Conservation (phyloP, 2,888 invertebrate genomes). For the Scrobipalpa atriplicella region DNA sequence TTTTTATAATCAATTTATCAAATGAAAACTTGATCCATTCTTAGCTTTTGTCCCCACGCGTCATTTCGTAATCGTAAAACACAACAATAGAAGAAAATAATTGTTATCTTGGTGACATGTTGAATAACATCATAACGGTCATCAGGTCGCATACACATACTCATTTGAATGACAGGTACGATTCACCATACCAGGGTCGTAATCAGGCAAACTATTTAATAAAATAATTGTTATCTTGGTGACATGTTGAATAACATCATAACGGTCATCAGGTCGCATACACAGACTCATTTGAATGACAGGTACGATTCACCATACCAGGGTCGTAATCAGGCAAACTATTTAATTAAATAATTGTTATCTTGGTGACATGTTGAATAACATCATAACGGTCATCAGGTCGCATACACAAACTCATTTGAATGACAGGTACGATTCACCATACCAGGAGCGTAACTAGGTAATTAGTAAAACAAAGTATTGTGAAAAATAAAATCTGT, state of each 20-base stretch:
- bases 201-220: too few relatives aligned
- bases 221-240: background rate
- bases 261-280: slow-evolving; percentile 7
- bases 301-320: too few relatives aligned
- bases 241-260: slow-evolving; percentile 4
- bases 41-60: too few relatives aligned
- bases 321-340: too few relatives aligned
- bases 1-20: too few relatives aligned
- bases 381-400: background rate
- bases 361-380: slow-evolving; percentile 15
- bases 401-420: slow-evolving; percentile 16
- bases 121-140: background rate
- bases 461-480: too few relatives aligned
- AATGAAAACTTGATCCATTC: too few relatives aligned
- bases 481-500: too few relatives aligned
- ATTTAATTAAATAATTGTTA: background rate
- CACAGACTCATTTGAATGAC: slow-evolving; percentile 16
- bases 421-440: slow-evolving; percentile 20
- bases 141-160: slow-evolving; percentile 6
- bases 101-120: slow-evolving; percentile 13
- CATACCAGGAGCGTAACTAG: background rate
- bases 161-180: slow-evolving; percentile 21
- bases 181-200: too few relatives aligned
- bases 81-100: too few relatives aligned
- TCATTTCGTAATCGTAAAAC: too few relatives aligned